Evolutionary conservation across 1,140 invertebrate species (phyloP).

Genomic region (Ericerus pela): DNA sequence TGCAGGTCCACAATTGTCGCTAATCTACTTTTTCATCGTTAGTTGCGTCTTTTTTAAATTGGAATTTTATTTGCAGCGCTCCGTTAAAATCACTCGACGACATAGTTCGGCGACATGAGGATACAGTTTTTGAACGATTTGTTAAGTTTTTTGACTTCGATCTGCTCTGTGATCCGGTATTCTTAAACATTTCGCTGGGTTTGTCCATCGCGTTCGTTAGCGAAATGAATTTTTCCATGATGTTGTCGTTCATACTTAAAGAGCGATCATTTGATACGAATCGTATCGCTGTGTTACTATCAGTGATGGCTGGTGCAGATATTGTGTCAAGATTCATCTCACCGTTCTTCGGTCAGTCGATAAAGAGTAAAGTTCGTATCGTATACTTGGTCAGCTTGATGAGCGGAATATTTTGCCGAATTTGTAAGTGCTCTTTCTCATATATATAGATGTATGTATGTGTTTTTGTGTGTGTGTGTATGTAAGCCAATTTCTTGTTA

Average conservation of each 20-base stretch:
- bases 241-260: slow-evolving; percentile 47
- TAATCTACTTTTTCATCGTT: too few species aligned
- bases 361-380: slow-evolving; percentile 44
- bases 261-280: slow-evolving; percentile 41
- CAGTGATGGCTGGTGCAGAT: slow-evolving; percentile 20
- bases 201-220: slow-evolving; percentile 48
- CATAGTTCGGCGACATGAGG: not conserved
- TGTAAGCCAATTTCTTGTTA: too few species aligned
- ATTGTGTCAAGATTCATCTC: slow-evolving; percentile 31
- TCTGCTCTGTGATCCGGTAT: slow-evolving; percentile 45
- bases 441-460: not conserved
- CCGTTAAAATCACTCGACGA: not conserved
- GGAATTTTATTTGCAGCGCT: not conserved
- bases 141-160: slow-evolving; percentile 46
- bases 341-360: slow-evolving; percentile 44
- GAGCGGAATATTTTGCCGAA: slow-evolving; percentile 44
- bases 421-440: slow-evolving; percentile 37
- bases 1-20: too few species aligned
- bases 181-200: slow-evolving; percentile 49
- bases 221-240: slow-evolving; percentile 48
- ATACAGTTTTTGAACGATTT: not conserved
- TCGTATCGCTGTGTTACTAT: slow-evolving; percentile 26
- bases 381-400: slow-evolving; percentile 51
- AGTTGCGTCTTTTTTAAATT: too few species aligned
- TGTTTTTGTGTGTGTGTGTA: too few species aligned